Conservation (phyloP, 2,113 vertebrate genomes). For the Nansenia antarctica region DNA sequence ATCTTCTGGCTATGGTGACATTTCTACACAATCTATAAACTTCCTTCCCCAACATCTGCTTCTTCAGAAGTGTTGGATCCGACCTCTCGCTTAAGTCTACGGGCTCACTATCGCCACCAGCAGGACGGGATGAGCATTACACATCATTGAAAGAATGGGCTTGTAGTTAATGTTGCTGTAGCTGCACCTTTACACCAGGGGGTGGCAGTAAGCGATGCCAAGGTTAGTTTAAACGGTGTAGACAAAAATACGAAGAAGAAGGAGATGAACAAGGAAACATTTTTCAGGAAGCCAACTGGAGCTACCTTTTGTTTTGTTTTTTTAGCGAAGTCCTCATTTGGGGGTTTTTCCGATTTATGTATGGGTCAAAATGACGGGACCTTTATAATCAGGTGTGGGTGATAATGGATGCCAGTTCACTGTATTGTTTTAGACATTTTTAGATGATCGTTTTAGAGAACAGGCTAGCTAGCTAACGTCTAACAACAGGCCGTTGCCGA, state of each 20-base stretch:
- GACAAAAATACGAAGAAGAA: slow-evolving; percentile 52
- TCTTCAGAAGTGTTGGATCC: not conserved
- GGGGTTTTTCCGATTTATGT: slow-evolving; percentile 39
- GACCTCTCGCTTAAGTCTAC: not conserved
- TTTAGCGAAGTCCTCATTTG: slow-evolving; percentile 1
- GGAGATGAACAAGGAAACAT: slow-evolving; percentile 48
- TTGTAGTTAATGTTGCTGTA: not conserved
- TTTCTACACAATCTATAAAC: not conserved
- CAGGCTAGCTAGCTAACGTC: slow-evolving; percentile 18
- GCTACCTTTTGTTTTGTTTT: slow-evolving; percentile 69
- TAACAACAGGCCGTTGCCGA: slow-evolving; percentile 47
- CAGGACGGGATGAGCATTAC: slow-evolving; percentile 1
- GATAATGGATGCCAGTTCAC: not conserved
- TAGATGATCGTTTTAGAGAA: slow-evolving; percentile 4
- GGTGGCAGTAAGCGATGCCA: slow-evolving; percentile 24
- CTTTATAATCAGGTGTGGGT: not conserved
- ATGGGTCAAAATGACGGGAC: not conserved
- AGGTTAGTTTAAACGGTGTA: not conserved
- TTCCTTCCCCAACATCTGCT: not conserved
- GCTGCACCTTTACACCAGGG: slow-evolving; percentile 6
- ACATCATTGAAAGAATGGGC: not conserved
- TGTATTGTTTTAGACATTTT: not conserved
- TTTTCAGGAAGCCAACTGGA: slow-evolving; percentile 51
- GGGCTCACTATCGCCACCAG: not conserved
- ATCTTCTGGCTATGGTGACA: not conserved